A percentile compares a stretch with the other conserved stretches of the same genome.
Evolutionary conservation across 2,888 invertebrate species (phyloP).

Genomic region (Aphrophora alni): DNA sequence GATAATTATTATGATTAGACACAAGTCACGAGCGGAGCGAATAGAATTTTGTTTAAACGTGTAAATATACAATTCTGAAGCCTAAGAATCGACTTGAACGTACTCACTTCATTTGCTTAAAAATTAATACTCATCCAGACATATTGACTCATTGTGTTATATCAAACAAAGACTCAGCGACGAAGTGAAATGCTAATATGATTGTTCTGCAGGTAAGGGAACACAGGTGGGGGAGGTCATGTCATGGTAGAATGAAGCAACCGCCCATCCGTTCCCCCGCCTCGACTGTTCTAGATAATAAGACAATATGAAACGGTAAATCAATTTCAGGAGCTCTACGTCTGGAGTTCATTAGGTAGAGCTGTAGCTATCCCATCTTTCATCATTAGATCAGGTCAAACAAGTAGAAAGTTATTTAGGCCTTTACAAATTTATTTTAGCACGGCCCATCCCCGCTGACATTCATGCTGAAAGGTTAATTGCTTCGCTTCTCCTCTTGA

Average conservation of each 20-base stretch:
- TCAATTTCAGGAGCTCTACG: not conserved
- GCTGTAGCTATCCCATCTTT: not conserved
- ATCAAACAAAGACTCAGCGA: not conserved
- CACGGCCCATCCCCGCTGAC: not conserved
- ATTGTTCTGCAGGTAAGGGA: not conserved
- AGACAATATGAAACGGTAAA: slow-evolving; percentile 9
- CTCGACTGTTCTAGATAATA: not conserved
- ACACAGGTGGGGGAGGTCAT: not conserved
- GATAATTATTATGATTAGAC: too few species aligned
- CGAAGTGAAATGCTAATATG: not conserved
- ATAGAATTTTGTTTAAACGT: too few species aligned
- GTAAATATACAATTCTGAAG: too few species aligned
- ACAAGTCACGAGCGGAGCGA: too few species aligned
- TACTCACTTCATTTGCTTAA: too few species aligned
- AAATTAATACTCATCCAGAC: too few species aligned
- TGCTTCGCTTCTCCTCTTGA: not conserved
- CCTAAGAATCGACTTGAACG: too few species aligned
- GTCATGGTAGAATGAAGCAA: not conserved
- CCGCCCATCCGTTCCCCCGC: not conserved
- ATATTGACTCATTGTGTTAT: too few species aligned
- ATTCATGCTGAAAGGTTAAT: not conserved
- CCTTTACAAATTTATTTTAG: not conserved
- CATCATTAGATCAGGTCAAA: not conserved
- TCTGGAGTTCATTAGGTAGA: not conserved
- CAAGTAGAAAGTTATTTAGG: not conserved